Evolutionary conservation across 2,113 vertebrate species (phyloP), one percentile per base, ranked within the genome.

Genomic region (Hypomesus transpacificus): DNA sequence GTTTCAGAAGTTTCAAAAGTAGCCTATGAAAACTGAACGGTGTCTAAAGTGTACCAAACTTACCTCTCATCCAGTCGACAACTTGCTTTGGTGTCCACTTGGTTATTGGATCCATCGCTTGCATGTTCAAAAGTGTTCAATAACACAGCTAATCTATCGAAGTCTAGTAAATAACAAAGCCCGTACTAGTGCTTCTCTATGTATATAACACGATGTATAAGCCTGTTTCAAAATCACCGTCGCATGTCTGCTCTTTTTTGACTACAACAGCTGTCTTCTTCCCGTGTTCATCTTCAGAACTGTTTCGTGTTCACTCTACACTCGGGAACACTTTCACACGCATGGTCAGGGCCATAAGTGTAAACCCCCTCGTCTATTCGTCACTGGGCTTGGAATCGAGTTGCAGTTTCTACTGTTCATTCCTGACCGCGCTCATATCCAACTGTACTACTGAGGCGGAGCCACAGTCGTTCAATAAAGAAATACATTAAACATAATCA

Each of bases 31-130:
- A 50, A 3, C 56, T 14, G 1, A 50, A 2, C 4, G 14, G 57
- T 59, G 57, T 63, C 14, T 31, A 14, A 71, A 77, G 50, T 58
- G n/a, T 0, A 39, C 50, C 3, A 58, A 13, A 70, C 87, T 74
- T 74, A 92, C 92, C 92, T 87, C 80, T 90, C 92, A 92, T 93
- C 92, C 92, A 93, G 39, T 93, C 92, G 18, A 92, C 87, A 63
- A 93, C 92, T 88, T 92, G 91, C 66, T 82, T 91, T 1, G 90
- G 91, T n/a, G 90, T 89, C 92, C 92, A 93, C 86, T 89, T 92
- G 3, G 91, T 92, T 81, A 93, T 90, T 20, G 92, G 91, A 73
- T 93, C 92, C 92, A 93, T 93, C 59, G 57, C 71, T 83, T 79
- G 57, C 62, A 67, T 69, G 70, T 73, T 73, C 14, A 34, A 16